phyloP scores from a whole-genome alignment of 2,888 invertebrate genomes.

The Apocheima hispidaria region DNA sequence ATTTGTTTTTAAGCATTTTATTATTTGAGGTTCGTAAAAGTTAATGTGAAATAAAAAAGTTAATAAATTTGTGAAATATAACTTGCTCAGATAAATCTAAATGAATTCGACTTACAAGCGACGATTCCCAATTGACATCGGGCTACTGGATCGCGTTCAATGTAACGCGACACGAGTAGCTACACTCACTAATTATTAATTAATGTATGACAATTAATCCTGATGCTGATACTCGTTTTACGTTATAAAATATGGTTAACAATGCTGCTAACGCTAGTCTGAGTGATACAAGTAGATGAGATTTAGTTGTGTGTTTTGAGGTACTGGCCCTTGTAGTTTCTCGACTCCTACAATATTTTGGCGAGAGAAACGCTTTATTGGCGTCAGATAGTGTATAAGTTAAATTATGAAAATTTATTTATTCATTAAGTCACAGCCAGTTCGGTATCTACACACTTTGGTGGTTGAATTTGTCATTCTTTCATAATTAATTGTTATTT shows the following conservation, averaged over 20 bases:
- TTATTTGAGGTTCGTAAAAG: no score
- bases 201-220: conserved; percentile 65
- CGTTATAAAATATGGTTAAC: neutral
- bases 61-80: conserved; percentile 9
- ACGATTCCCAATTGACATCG: conserved; percentile 74
- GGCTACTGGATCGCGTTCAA: conserved; percentile 70
- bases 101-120: conserved; percentile 36
- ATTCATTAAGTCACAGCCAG: no score
- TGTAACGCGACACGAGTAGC: conserved; percentile 64
- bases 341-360: neutral
- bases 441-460: no score
- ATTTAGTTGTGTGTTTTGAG: neutral
- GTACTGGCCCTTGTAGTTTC: neutral
- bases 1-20: no score
- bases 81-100: conserved; percentile 37
- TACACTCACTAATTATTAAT: conserved; percentile 66
- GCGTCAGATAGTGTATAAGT: no score
- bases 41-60: neutral
- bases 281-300: neutral
- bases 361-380: no score
- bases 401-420: no score
- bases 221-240: conserved; percentile 15
- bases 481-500: no score
- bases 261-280: conserved; percentile 2
- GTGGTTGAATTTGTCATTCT: no score